Evolutionary conservation across 2,888 invertebrate species (phyloP), one percentile per base, ranked within the genome.

Genomic region (Phengaris arion): DNA sequence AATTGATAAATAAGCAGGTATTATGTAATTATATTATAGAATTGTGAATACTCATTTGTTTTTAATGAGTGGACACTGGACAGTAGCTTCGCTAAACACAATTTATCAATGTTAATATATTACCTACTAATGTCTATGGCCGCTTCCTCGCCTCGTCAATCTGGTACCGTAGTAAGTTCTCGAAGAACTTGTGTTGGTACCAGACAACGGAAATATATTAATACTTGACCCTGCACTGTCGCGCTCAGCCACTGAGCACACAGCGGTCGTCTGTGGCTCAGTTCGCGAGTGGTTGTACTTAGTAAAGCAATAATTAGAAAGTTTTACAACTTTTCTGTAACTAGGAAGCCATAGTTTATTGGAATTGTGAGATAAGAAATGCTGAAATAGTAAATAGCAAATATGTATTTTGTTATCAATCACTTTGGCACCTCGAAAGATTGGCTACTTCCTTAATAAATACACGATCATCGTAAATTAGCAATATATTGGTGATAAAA

Each of bases 251-350:
- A 35, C 35, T 35, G 4, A 35, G 35, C 35, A 22, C 35, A 35
- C 35, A 35, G 35, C 2, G 35, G 35, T 35, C 35, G 35, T 35
- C 35, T 35, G 35, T 35, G 35, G 35, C 35, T 35, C 2, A 35
- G 35, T 35, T 0, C 3, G 0, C 0, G 35, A 35, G 35, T 35
- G 35, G 35, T 35, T 35, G 35, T 64, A 64, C 12, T 35, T 64
- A 35, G 12, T 10, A 64, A 64, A 64, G 35, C 64, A 64, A 64
- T 35, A 64, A 45, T 64, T 64, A 64, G 64, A 64, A 64, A 64
- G 64, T 64, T 64, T 64, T 64, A 45, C 12, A 64, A 64, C 35
- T 15, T 64, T 64, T 64, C 12, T 45, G 22, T 59, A 64, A 64
- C 9, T 6, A 35, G 35, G 59, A 64, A 35, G 10, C 35, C 64